Evolutionary conservation across 2,888 invertebrate species (phyloP).

Genomic region (Nemurella pictetii): DNA sequence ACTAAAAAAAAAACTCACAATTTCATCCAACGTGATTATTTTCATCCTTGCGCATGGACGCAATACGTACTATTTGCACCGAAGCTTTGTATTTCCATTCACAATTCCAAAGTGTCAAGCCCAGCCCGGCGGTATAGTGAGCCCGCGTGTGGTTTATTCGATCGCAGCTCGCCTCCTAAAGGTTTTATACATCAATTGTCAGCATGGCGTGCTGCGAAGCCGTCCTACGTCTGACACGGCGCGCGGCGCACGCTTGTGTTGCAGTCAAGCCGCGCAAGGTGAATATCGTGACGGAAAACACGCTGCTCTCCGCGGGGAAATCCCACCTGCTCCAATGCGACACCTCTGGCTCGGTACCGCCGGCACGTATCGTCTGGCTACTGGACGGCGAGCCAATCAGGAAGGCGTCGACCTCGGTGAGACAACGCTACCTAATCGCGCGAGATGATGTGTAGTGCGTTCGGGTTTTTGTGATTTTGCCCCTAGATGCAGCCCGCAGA

Average conservation of each 20-base stretch:
- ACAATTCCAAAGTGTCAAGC: neutral
- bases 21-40: neutral
- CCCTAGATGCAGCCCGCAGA: no score
- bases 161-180: neutral
- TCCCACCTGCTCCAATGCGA: constrained; percentile 73
- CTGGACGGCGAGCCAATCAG: constrained; percentile 70
- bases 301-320: constrained; percentile 71
- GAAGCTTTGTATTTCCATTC: neutral
- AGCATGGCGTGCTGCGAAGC: neutral
- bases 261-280: constrained; percentile 79
- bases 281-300: constrained; percentile 67
- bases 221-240: neutral
- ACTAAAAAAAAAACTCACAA: neutral
- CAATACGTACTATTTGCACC: neutral
- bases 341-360: constrained; percentile 79
- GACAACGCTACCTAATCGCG: no score
- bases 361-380: constrained; percentile 81
- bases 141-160: neutral
- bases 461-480: no score
- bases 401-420: constrained; percentile 64
- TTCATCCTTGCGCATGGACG: neutral
- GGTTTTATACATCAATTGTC: constrained; percentile 7
- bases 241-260: constrained; percentile 51
- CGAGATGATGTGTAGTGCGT: no score
- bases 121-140: neutral